phyloP scores from a whole-genome alignment of 2,797 vertebrate genomes.

The Lateolabrax maculatus region DNA sequence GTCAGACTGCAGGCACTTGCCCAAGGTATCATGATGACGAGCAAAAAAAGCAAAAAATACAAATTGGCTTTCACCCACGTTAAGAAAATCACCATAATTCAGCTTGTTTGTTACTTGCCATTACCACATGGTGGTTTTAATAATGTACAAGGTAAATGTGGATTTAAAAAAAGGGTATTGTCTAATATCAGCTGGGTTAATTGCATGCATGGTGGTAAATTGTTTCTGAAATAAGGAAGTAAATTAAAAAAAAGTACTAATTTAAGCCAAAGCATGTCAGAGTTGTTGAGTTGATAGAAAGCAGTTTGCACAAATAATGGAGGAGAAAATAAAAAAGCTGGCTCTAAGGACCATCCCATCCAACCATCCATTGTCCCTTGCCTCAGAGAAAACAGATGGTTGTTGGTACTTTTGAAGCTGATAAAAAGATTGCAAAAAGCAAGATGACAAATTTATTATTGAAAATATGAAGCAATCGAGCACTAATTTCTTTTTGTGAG shows the following conservation, averaged over 20 bases:
- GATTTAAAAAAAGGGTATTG: not conserved
- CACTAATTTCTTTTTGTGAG: constrained; percentile 22
- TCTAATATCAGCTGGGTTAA: not conserved
- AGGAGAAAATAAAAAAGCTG: constrained; percentile 10
- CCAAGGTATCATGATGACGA: not conserved
- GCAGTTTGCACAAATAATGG: constrained; percentile 19
- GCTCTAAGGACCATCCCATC: constrained; percentile 37
- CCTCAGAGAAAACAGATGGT: constrained; percentile 64
- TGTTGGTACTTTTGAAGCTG: constrained; percentile 29
- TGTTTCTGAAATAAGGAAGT: constrained; percentile 3
- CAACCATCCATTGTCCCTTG: constrained; percentile 45
- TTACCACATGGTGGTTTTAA: not conserved
- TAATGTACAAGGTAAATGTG: not conserved
- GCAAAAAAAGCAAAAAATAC: not conserved
- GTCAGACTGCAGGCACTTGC: not conserved
- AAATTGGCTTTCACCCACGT: not conserved
- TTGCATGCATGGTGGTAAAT: not conserved
- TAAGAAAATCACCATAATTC: not conserved
- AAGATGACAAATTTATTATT: constrained; percentile 32
- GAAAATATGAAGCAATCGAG: constrained; percentile 20
- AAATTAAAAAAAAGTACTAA: not conserved
- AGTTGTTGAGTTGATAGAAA: constrained; percentile 11
- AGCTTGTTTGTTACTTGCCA: not conserved
- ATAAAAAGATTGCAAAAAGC: constrained; percentile 39
- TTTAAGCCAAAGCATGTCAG: constrained; percentile 20